These are phyloP conservation scores for Climacteris rufus DNA, from an alignment of 2,113 vertebrate species.

Conservation along the genomic window DNA sequence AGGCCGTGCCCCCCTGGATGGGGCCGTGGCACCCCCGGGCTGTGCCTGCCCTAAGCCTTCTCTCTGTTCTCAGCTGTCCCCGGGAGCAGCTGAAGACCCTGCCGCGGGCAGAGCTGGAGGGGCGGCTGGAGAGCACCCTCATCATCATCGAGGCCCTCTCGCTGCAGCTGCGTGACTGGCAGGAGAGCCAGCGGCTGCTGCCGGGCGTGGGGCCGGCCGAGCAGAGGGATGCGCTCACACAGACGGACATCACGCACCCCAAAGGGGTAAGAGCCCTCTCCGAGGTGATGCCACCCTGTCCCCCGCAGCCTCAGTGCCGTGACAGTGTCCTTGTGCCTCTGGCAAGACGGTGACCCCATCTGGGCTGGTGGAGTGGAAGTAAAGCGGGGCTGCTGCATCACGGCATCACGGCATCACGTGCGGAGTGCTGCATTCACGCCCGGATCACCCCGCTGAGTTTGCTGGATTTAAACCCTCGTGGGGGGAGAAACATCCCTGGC, in stretches of 20 bases:
- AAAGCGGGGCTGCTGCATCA: background rate
- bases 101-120: slow-evolving; percentile 81
- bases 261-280: slow-evolving; percentile 69
- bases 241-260: slow-evolving; percentile 78
- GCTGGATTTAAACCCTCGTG: background rate
- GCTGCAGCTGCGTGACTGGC: slow-evolving; percentile 74
- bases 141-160: slow-evolving; percentile 88
- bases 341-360: rapidly evolving
- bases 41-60: background rate
- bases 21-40: background rate
- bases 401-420: background rate
- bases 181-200: background rate
- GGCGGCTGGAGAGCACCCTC: slow-evolving; percentile 80
- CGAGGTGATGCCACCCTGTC: rapidly evolving
- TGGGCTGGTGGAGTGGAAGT: background rate
- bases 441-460: background rate
- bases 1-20: rapidly evolving
- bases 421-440: rapidly evolving
- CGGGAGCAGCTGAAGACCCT: slow-evolving; percentile 76
- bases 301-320: rapidly evolving
- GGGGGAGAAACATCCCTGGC: background rate
- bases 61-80: slow-evolving; percentile 67
- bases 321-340: background rate
- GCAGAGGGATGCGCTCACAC: slow-evolving; percentile 74
- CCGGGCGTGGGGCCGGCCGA: slow-evolving; percentile 60